phyloP scores from a whole-genome alignment of 2,888 invertebrate genomes.

The Rhagonycha fulva region DNA sequence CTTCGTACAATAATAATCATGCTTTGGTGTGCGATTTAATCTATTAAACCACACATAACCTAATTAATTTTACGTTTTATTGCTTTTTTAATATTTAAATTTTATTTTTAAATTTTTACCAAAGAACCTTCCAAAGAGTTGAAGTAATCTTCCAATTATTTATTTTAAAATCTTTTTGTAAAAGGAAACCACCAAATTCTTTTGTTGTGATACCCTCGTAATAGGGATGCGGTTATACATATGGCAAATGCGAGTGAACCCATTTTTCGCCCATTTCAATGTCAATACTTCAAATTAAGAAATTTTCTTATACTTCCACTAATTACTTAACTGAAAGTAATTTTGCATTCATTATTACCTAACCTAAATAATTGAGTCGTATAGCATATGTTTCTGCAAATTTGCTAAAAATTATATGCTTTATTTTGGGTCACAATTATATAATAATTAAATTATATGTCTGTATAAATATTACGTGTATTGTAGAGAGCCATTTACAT shows the following conservation, averaged over 20 bases:
- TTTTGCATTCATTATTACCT: background rate
- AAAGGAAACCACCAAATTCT: background rate
- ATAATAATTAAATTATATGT: background rate
- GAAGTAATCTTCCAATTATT: background rate
- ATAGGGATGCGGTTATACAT: slow-evolving; percentile 24
- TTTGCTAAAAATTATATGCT: background rate
- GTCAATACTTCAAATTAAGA: slow-evolving; percentile 19
- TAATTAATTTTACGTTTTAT: background rate
- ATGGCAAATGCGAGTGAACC: slow-evolving; percentile 17
- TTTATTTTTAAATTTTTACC: background rate
- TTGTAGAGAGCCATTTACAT: background rate
- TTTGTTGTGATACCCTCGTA: background rate
- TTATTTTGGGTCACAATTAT: background rate
- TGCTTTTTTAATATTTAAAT: background rate
- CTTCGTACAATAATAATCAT: background rate
- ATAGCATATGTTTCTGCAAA: slow-evolving; percentile 2
- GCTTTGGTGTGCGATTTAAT: background rate
- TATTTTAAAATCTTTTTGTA: background rate
- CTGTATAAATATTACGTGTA: background rate
- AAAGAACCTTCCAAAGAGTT: background rate
- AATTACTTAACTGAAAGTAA: slow-evolving; percentile 15
- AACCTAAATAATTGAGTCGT: background rate
- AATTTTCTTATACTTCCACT: slow-evolving; percentile 17
- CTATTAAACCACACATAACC: background rate
- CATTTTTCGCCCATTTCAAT: slow-evolving; percentile 15